Evolutionary conservation across 2,113 vertebrate species (phyloP), one percentile per base, ranked within the genome.

Genomic region (Hippolais icterina): DNA sequence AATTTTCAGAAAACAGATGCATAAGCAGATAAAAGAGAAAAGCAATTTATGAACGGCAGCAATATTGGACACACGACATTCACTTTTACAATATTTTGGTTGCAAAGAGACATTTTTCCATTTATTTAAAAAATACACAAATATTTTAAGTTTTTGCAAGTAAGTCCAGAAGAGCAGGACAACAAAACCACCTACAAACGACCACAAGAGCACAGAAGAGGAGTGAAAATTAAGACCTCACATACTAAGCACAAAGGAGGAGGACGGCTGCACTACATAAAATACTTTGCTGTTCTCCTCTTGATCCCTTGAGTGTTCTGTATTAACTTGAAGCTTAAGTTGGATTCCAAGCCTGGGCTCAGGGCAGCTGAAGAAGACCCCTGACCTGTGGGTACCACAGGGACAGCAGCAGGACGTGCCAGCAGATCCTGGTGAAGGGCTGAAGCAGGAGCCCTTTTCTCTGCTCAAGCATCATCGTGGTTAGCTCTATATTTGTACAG

Each of bases 1-100:
- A 88, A 94, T 89, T 91, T 94, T 84, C 93, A 97, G 89, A 97
- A 97, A 94, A 93, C 93, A 90, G 56, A 86, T 83, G 60, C 17
- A 0, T 49, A 77, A 93, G 77, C 80, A 97, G 95, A 94, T 94
- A 96, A 96, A 88, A 78, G 39, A 65, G 82, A 82, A 88, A 81
- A 74, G 25, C 24, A 83, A 49, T 60, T 90, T 75, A 90, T 28
- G 52, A 90, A 92, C 2, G 17, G 74, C 61, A 91, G 63, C 35
- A 90, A 71, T 39, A 68, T 7, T 37, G 49, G 23, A 61, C 1
- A 0, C 12, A 90, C 2, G 6, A 37, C 22, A 21, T 37, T 92
- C 25, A 47, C n/a, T 74, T 68, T 68, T 61, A 87, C 49, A 41
- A 28, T 64, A 59, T 47, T 89, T 76, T 37, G 37, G 10, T 72